These are phyloP conservation scores for Empis livida DNA, from an alignment of 2,888 invertebrate genomes.

Conservation along the genomic window DNA sequence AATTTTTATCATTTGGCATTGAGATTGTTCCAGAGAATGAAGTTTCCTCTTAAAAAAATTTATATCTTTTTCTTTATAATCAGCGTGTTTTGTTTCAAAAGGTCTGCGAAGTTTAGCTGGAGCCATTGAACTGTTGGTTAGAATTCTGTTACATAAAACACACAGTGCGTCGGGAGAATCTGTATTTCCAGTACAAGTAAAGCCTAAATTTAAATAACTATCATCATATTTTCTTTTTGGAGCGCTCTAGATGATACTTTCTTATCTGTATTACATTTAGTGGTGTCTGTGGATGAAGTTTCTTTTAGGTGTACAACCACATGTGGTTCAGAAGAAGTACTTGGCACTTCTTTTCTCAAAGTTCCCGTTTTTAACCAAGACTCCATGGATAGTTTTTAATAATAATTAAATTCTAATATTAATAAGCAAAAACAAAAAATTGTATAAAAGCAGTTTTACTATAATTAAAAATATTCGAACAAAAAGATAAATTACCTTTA, in stretches of 20 bases:
- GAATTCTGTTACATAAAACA: not conserved
- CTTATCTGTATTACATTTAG: not conserved
- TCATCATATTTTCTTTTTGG: conserved; percentile 1
- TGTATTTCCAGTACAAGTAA: conserved; percentile 1
- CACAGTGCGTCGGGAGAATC: not conserved
- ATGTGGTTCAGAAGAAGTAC: too few species aligned
- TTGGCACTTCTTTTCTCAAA: not conserved
- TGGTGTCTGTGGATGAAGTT: too few species aligned
- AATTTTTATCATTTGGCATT: conserved; percentile 2
- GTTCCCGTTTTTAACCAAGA: not conserved
- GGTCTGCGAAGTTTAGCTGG: conserved; percentile 6
- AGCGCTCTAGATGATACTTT: not conserved
- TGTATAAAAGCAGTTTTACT: too few species aligned
- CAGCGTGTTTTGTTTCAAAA: conserved; percentile 3
- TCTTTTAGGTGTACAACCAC: too few species aligned
- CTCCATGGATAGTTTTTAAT: not conserved
- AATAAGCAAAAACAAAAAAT: too few species aligned
- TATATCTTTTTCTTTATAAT: conserved; percentile 4
- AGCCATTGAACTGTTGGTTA: conserved; percentile 3
- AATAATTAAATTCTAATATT: conserved; percentile 1
- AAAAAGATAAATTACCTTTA: too few species aligned
- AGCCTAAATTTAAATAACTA: conserved; percentile 1
- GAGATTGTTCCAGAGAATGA: not conserved
- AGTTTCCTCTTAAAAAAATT: conserved; percentile 1
- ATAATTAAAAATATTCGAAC: too few species aligned